Evolutionary conservation across 2,888 invertebrate genomes (phyloP).

Genomic region (Eurois occulta): DNA sequence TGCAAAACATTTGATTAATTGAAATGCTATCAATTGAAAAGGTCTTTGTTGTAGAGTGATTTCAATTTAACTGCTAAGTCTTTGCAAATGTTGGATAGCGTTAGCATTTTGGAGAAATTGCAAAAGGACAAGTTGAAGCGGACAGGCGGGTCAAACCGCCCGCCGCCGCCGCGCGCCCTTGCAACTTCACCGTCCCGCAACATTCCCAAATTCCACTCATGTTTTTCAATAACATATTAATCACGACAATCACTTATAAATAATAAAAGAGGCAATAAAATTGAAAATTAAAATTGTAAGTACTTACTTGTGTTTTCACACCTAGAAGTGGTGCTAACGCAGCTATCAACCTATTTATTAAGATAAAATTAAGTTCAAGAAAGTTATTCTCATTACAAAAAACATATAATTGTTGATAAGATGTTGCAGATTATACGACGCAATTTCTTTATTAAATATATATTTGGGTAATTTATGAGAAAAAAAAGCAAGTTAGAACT

Average conservation of each 20-base stretch:
- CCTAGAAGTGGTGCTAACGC: slow-evolving; percentile 81
- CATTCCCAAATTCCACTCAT: slow-evolving; percentile 78
- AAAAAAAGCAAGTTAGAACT: slow-evolving; percentile 4
- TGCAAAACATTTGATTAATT: neutral
- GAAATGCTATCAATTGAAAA: neutral
- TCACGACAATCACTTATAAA: slow-evolving; percentile 33
- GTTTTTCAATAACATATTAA: slow-evolving; percentile 70
- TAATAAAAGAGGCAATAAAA: slow-evolving; percentile 8
- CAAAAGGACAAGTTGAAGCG: slow-evolving; percentile 85
- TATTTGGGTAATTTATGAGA: neutral
- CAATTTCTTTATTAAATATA: neutral
- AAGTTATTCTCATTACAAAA: slow-evolving; percentile 25
- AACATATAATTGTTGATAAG: slow-evolving; percentile 4
- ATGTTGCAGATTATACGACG: slow-evolving; percentile 1
- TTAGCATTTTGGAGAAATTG: slow-evolving; percentile 83
- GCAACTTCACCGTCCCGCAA: slow-evolving; percentile 59
- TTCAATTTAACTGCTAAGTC: slow-evolving; percentile 6
- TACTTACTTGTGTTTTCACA: slow-evolving; percentile 82
- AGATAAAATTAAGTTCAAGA: slow-evolving; percentile 53
- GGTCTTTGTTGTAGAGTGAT: slow-evolving; percentile 9
- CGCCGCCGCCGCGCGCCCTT: slow-evolving; percentile 64
- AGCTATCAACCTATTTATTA: slow-evolving; percentile 82
- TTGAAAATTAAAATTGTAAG: slow-evolving; percentile 33
- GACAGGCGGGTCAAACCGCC: slow-evolving; percentile 79
- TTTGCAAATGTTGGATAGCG: slow-evolving; percentile 64